These are phyloP conservation scores for Aphidius gifuensis DNA, from an alignment of 1,140 invertebrate genomes.

Conservation along the genomic window DNA sequence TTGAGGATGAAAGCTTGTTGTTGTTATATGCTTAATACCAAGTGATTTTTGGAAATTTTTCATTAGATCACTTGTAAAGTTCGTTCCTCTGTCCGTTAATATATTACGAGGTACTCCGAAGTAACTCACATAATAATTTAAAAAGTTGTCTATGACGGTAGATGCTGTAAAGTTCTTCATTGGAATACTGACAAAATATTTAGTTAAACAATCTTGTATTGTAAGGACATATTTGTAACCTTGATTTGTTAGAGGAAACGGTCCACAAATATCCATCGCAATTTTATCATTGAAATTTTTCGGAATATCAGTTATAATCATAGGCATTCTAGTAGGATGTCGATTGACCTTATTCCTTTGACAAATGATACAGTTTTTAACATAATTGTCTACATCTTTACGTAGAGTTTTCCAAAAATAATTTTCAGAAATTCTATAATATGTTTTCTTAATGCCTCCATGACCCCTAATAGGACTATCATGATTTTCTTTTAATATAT, in stretches of 20 bases:
- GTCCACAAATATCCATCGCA: too few species aligned
- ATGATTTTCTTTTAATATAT: slow-evolving; percentile 18
- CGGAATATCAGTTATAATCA: too few species aligned
- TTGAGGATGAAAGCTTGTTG: slow-evolving; percentile 22
- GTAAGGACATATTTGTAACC: too few species aligned
- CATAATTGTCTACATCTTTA: too few species aligned
- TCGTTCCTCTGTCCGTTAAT: slow-evolving; percentile 34
- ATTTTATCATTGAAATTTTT: too few species aligned
- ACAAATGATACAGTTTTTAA: too few species aligned
- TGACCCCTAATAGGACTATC: slow-evolving; percentile 13
- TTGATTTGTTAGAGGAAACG: too few species aligned
- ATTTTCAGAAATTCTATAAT: background rate
- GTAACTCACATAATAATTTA: slow-evolving; percentile 26
- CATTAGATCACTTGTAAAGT: slow-evolving; percentile 32
- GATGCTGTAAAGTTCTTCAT: slow-evolving; percentile 31
- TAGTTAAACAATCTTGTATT: too few species aligned
- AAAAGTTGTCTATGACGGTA: slow-evolving; percentile 27
- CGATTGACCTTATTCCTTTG: too few species aligned
- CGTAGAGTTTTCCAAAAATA: too few species aligned
- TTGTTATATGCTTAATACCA: slow-evolving; percentile 22
- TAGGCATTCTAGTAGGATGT: too few species aligned
- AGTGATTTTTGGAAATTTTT: slow-evolving; percentile 31
- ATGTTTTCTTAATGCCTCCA: slow-evolving; percentile 15
- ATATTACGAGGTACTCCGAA: slow-evolving; percentile 32
- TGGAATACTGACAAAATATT: slow-evolving; percentile 28